Evolutionary conservation across 1,140 invertebrate genomes (phyloP).

Genomic region (Zaprionus ghesquierei): DNA sequence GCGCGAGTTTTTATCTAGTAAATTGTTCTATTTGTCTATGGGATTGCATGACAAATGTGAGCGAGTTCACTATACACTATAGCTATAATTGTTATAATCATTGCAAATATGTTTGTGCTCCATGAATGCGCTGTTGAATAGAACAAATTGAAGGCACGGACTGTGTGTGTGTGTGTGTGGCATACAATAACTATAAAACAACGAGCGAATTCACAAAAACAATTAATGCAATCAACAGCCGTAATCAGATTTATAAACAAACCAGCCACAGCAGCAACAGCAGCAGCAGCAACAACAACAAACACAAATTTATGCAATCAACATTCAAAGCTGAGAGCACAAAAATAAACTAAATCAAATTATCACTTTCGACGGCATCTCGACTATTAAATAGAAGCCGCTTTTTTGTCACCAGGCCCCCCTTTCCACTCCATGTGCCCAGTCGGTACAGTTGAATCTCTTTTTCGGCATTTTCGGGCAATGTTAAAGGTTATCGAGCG

Average conservation of each 20-base stretch:
- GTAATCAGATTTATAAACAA: constrained; percentile 46
- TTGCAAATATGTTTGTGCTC: not conserved
- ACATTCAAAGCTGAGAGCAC: constrained; percentile 3
- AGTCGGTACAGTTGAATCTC: not conserved
- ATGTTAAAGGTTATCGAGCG: constrained; percentile 1
- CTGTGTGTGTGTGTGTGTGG: too few species aligned
- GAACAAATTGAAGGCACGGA: constrained; percentile 19
- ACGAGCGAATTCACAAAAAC: constrained; percentile 33
- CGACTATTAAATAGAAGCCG: not conserved
- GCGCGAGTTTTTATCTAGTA: not conserved
- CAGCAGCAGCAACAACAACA: not conserved
- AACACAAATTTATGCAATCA: constrained; percentile 30
- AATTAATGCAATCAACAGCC: constrained; percentile 58
- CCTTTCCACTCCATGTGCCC: not conserved
- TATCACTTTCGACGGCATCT: constrained; percentile 21
- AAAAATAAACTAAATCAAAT: constrained; percentile 41
- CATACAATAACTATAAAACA: constrained; percentile 11
- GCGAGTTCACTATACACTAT: not conserved
- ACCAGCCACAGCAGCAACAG: constrained; percentile 1
- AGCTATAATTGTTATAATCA: constrained; percentile 25
- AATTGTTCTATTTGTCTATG: constrained; percentile 1
- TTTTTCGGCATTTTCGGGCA: not conserved
- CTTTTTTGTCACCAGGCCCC: not conserved
- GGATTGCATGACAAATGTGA: constrained; percentile 4
- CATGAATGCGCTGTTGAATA: constrained; percentile 1